phyloP scores from a whole-genome alignment of 2,888 invertebrate species.

The Anodontia alba region DNA sequence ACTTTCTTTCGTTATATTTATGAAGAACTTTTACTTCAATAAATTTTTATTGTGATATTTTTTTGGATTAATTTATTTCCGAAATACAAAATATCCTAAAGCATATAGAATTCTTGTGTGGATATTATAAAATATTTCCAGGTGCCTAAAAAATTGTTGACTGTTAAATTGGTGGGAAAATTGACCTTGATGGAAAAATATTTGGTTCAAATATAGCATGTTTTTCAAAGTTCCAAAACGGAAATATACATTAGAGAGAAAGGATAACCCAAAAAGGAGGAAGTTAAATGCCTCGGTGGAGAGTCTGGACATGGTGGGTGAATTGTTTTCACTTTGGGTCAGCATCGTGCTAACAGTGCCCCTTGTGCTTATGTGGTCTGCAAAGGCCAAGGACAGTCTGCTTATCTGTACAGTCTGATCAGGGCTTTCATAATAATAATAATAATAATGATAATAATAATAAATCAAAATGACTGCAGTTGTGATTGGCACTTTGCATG shows the following conservation, averaged over 20 bases:
- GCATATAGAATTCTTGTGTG: neutral
- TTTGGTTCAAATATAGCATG: neutral
- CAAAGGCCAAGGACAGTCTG: too few relatives aligned
- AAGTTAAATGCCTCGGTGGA: neutral
- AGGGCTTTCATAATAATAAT: too few relatives aligned
- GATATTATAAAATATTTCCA: too few relatives aligned
- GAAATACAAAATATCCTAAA: neutral
- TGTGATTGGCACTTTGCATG: too few relatives aligned
- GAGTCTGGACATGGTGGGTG: conserved; percentile 8
- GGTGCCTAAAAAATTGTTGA: neutral
- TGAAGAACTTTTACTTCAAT: neutral
- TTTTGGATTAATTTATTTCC: neutral
- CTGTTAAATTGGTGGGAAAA: neutral
- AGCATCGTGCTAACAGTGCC: too few relatives aligned
- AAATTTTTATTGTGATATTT: neutral
- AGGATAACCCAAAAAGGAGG: conserved; percentile 12
- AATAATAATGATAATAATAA: too few relatives aligned
- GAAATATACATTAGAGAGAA: conserved; percentile 3
- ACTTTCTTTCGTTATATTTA: neutral
- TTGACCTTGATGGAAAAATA: too few relatives aligned
- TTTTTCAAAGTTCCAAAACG: conserved; percentile 8
- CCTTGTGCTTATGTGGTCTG: too few relatives aligned
- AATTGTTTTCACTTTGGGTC: neutral
- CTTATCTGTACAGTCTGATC: too few relatives aligned
- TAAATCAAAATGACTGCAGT: too few relatives aligned